A percentile compares a stretch with the other conserved stretches of the same genome.
Conservation (phyloP, 2,888 invertebrate species). For the Tryphoninae sp. region DNA sequence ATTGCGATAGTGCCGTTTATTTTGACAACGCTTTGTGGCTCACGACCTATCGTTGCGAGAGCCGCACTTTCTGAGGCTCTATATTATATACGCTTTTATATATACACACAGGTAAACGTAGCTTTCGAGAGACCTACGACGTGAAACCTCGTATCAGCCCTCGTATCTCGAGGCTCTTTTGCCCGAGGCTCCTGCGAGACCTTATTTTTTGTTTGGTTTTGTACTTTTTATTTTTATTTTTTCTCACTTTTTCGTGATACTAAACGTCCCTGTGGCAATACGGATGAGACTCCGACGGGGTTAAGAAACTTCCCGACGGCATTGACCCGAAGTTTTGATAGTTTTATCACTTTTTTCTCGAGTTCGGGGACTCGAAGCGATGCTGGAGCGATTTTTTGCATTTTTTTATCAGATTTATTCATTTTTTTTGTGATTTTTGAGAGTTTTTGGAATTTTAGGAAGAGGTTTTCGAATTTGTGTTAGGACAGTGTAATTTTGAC, state of each 20-base stretch:
- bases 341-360: background rate
- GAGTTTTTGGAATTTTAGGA: no score
- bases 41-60: conserved; percentile 68
- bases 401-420: no score
- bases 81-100: conserved; percentile 38
- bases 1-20: conserved; percentile 82
- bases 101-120: conserved; percentile 20
- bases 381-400: no score
- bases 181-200: conserved; percentile 55
- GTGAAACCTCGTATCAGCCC: conserved; percentile 67
- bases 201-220: background rate
- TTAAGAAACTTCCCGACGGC: conserved; percentile 39
- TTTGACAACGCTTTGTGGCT: conserved; percentile 78
- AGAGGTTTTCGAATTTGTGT: no score
- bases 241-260: conserved; percentile 20
- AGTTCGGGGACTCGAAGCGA: no score
- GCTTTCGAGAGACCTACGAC: conserved; percentile 25
- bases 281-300: conserved; percentile 10
- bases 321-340: conserved; percentile 23
- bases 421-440: no score
- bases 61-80: conserved; percentile 60
- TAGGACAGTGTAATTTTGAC: no score
- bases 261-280: conserved; percentile 20
- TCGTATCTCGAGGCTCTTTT: conserved; percentile 66
- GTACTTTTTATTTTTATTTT: background rate